Conservation (phyloP, 2,113 vertebrate genomes). For the Cinclus cinclus region DNA sequence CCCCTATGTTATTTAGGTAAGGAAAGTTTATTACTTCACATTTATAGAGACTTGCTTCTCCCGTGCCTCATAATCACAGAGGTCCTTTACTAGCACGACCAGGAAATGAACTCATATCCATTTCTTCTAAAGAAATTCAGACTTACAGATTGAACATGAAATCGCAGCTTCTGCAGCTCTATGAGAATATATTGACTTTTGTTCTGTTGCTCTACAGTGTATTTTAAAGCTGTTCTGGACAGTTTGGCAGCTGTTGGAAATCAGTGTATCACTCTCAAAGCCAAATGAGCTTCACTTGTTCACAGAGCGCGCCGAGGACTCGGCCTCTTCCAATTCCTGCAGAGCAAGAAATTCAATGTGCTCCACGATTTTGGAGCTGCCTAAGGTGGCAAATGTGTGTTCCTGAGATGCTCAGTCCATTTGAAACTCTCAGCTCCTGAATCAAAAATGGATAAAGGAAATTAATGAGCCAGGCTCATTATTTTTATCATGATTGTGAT, state of each 20-base stretch:
- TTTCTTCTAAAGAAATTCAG: not conserved
- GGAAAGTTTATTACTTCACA: not conserved
- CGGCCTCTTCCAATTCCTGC: not conserved
- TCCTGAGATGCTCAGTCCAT: not conserved
- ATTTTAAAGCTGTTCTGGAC: not conserved
- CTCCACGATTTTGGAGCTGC: not conserved
- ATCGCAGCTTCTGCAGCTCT: not conserved
- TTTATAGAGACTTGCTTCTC: not conserved
- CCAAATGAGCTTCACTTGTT: not conserved
- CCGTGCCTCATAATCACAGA: not conserved
- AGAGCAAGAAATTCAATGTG: not conserved
- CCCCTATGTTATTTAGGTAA: not conserved
- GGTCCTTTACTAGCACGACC: not conserved
- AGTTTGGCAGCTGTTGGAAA: not conserved
- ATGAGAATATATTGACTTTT: not conserved
- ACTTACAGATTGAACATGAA: not conserved
- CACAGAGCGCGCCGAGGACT: not conserved
- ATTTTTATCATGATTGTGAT: not conserved
- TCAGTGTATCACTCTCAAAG: not conserved
- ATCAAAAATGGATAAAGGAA: not conserved
- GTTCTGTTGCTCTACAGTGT: not conserved
- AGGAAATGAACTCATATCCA: slow-evolving; percentile 4
- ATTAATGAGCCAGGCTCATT: not conserved
- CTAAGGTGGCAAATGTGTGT: not conserved
- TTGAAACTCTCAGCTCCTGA: not conserved